These are phyloP conservation scores for Xenopus laevis DNA, from an alignment of 2,113 vertebrate genomes.

Conservation along the genomic window DNA sequence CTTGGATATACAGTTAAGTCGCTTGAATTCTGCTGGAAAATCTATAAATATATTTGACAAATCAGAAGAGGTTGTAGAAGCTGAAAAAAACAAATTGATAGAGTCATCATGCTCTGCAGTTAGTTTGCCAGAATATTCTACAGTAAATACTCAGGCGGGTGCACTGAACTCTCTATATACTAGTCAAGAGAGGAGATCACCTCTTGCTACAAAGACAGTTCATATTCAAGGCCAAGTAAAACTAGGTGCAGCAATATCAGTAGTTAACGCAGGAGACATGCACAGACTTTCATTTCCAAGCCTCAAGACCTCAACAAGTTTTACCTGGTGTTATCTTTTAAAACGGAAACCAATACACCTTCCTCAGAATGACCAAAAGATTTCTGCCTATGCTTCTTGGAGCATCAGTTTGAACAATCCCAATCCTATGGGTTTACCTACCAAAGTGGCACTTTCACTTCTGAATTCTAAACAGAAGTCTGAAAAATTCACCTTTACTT, in stretches of 20 bases:
- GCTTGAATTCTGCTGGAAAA: constrained; percentile 53
- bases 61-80: constrained; percentile 59
- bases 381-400: constrained; percentile 87
- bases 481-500: constrained; percentile 84
- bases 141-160: constrained; percentile 51
- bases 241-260: constrained; percentile 60
- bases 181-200: constrained; percentile 70
- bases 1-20: constrained; percentile 46
- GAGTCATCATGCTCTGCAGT: constrained; percentile 26
- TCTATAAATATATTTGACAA: constrained; percentile 58
- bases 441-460: constrained; percentile 91
- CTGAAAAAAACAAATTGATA: constrained; percentile 60
- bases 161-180: constrained; percentile 63
- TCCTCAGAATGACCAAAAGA: constrained; percentile 82
- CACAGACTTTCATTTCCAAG: constrained; percentile 84
- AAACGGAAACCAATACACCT: constrained; percentile 83
- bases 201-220: constrained; percentile 56
- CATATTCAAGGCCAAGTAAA: constrained; percentile 68
- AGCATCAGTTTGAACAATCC: constrained; percentile 75
- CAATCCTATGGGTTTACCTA: constrained; percentile 86
- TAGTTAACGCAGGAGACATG: constrained; percentile 66
- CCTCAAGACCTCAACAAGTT: constrained; percentile 88
- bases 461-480: constrained; percentile 90
- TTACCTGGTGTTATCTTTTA: constrained; percentile 92
- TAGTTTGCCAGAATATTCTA: constrained; percentile 53